A percentile compares a stretch with the other conserved stretches of the same genome.
These are phyloP conservation scores for Homarus americanus DNA, from an alignment of 1,140 invertebrate genomes.

Conservation along the genomic window DNA sequence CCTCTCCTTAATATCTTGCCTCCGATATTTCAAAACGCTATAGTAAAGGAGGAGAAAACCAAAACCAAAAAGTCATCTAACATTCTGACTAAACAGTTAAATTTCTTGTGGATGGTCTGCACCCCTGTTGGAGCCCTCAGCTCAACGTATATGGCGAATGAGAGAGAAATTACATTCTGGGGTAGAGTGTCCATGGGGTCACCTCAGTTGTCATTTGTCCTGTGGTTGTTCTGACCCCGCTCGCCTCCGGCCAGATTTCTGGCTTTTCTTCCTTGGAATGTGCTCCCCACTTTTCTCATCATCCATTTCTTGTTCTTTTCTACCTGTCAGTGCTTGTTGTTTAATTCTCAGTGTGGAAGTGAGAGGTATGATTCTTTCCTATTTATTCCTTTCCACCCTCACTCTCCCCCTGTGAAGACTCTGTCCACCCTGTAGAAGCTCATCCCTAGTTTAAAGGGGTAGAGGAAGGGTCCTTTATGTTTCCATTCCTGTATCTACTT, in stretches of 20 bases:
- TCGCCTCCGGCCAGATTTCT: background rate
- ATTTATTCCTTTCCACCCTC: background rate
- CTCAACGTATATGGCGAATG: constrained; percentile 26
- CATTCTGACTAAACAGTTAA: background rate
- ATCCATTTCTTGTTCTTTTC: too few species aligned
- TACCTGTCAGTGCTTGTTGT: background rate
- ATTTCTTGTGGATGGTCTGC: constrained; percentile 3
- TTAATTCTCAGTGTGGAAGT: background rate
- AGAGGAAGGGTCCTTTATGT: too few species aligned
- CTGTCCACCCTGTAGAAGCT: background rate
- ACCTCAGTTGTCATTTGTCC: constrained; percentile 18
- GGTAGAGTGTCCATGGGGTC: background rate
- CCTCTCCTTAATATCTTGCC: background rate
- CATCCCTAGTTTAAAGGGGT: background rate
- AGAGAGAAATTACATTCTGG: constrained; percentile 23
- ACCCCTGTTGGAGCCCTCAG: constrained; percentile 31
- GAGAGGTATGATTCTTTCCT: background rate
- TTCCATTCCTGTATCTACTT: too few species aligned
- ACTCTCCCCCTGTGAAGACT: background rate
- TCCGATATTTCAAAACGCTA: background rate
- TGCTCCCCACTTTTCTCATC: background rate
- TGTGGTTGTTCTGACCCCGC: constrained; percentile 7
- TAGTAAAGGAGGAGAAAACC: background rate
- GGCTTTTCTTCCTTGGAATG: background rate
- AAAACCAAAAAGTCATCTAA: background rate